Conservation (phyloP, 2,888 invertebrate species). For the Drosophila algonquin region DNA sequence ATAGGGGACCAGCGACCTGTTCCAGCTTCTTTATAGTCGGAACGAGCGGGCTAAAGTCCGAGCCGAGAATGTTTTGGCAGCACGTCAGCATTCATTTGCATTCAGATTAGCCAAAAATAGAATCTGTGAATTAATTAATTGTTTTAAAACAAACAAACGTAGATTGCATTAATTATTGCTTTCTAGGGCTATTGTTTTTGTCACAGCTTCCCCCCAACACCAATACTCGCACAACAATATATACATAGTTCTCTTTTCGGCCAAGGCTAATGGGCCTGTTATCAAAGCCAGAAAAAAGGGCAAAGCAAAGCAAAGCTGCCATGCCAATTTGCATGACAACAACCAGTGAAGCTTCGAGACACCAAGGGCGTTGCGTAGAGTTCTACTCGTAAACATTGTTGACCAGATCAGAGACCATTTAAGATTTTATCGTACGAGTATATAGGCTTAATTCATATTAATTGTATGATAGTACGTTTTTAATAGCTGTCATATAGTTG, state of each 20-base stretch:
- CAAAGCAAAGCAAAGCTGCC: background rate
- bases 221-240: background rate
- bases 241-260: conserved; percentile 9
- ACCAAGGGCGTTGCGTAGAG: conserved; percentile 35
- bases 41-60: conserved; percentile 13
- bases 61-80: conserved; percentile 16
- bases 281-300: conserved; percentile 11
- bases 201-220: background rate
- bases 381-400: conserved; percentile 22
- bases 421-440: background rate
- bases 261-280: conserved; percentile 24
- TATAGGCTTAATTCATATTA: conserved; percentile 25
- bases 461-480: conserved; percentile 21
- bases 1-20: background rate
- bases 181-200: conserved; percentile 24
- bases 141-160: conserved; percentile 1
- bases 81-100: conserved; percentile 22
- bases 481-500: conserved; percentile 43
- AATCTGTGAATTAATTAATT: background rate
- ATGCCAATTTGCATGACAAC: conserved; percentile 19
- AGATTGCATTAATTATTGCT: conserved; percentile 27
- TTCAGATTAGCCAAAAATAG: conserved; percentile 15
- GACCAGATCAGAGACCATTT: conserved; percentile 4
- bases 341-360: background rate
- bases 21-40: background rate